phyloP scores from a whole-genome alignment of 2,888 invertebrate species.

The Agrotis puta region DNA sequence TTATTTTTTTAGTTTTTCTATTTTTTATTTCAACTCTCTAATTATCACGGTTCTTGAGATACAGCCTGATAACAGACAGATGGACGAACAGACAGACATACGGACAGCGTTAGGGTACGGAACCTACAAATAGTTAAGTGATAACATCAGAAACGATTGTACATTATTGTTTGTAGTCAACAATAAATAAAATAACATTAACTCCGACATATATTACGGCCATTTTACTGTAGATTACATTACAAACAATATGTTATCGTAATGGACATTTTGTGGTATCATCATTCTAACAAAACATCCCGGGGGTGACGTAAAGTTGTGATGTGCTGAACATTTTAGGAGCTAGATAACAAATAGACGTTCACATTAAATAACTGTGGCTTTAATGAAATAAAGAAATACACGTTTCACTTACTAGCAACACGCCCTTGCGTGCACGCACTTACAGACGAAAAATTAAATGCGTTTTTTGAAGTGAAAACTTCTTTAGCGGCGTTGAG shows the following conservation, averaged over 20 bases:
- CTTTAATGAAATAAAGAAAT: neutral
- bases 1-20: no score
- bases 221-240: conserved; percentile 14
- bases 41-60: no score
- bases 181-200: conserved; percentile 24
- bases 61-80: no score
- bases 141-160: neutral
- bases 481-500: no score
- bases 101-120: no score
- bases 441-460: no score
- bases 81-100: no score
- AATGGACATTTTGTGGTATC: conserved; percentile 36
- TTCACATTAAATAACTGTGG: neutral
- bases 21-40: no score
- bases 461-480: no score
- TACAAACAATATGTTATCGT: conserved; percentile 30
- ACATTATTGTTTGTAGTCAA: neutral
- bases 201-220: neutral
- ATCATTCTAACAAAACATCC: conserved; percentile 40
- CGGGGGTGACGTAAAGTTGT: conserved; percentile 35
- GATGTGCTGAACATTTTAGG: conserved; percentile 31
- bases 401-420: no score
- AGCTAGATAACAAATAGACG: conserved; percentile 8
- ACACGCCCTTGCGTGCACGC: no score
- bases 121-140: no score